phyloP scores from a whole-genome alignment of 2,113 vertebrate species.

The Sylvietta virens region DNA sequence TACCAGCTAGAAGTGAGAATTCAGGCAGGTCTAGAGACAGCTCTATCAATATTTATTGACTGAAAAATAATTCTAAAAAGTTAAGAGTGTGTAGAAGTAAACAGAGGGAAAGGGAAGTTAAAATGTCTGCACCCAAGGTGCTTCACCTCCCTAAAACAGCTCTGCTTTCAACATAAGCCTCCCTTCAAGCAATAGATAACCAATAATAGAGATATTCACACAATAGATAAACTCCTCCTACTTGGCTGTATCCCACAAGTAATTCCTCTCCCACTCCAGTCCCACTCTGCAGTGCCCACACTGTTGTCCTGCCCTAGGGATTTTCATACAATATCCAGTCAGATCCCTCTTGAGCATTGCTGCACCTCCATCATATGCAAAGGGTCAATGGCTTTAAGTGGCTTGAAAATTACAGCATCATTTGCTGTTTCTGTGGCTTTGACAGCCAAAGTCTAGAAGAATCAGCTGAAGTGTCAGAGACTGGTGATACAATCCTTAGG shows the following conservation, averaged over 20 bases:
- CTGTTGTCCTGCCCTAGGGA: neutral
- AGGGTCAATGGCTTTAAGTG: neutral
- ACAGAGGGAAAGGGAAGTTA: neutral
- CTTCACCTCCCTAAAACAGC: neutral
- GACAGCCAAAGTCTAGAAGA: neutral
- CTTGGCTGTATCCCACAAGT: neutral
- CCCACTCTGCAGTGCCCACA: neutral
- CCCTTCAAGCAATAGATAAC: neutral
- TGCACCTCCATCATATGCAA: neutral
- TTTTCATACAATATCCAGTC: neutral
- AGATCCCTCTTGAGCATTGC: neutral
- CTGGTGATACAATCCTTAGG: neutral
- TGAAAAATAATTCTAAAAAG: neutral
- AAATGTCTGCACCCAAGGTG: neutral
- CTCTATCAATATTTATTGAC: neutral
- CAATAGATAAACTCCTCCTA: neutral
- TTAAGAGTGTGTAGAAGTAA: neutral
- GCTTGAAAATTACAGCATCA: neutral
- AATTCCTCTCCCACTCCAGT: neutral
- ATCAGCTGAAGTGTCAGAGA: neutral
- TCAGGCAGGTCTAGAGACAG: neutral
- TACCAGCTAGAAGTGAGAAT: neutral
- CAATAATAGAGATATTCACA: neutral
- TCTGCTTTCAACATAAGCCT: neutral
- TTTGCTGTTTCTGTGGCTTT: neutral